A percentile compares a stretch with the other conserved stretches of the same genome.
phyloP scores from a whole-genome alignment of 2,797 vertebrate genomes.

The Balearica regulorum region DNA sequence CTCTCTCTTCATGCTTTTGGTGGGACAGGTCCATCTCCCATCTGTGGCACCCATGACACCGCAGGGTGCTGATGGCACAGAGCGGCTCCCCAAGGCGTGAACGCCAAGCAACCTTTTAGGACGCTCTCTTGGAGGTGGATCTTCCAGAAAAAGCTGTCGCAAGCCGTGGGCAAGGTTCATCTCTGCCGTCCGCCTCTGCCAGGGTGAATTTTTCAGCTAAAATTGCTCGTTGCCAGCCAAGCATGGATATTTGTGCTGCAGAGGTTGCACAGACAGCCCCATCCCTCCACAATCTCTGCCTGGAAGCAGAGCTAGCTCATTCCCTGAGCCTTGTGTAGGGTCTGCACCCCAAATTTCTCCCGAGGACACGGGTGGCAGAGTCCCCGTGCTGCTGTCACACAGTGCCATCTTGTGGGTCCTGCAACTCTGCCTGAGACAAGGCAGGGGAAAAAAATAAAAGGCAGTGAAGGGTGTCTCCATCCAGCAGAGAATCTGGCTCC shows the following conservation, averaged over 20 bases:
- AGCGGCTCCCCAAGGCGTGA: background rate
- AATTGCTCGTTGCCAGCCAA: fast-evolving
- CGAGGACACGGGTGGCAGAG: background rate
- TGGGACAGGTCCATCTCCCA: background rate
- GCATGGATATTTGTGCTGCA: fast-evolving
- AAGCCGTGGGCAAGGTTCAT: fast-evolving
- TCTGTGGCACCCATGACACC: background rate
- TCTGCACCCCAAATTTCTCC: background rate
- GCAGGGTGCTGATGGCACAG: background rate
- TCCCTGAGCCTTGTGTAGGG: fast-evolving
- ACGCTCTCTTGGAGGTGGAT: fast-evolving
- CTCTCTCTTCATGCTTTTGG: background rate
- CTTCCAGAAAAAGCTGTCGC: background rate
- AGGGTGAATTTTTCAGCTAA: background rate
- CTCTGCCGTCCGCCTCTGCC: background rate
- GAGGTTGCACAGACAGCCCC: fast-evolving
- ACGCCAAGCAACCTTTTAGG: background rate
- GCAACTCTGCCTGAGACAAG: background rate
- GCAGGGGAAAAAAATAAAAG: background rate
- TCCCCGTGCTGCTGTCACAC: background rate
- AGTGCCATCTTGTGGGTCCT: constrained; percentile 45
- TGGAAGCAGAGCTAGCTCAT: background rate
- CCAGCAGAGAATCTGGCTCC: background rate
- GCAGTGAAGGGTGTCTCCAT: background rate
- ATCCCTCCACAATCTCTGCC: fast-evolving